Evolutionary conservation across 1,140 invertebrate species (phyloP).

Genomic region (Pseudomyrmex cubaensis): DNA sequence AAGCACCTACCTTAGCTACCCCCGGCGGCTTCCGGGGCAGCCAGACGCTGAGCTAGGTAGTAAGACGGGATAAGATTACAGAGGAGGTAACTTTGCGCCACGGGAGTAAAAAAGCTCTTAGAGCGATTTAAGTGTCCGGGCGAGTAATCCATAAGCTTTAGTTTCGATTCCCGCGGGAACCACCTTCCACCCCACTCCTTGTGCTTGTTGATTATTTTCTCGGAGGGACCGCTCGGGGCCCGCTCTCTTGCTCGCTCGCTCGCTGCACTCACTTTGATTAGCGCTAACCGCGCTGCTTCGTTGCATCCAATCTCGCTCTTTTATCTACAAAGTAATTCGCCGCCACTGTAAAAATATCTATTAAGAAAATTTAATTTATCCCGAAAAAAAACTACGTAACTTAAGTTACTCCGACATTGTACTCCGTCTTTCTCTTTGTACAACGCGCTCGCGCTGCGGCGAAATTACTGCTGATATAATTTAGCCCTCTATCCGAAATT

Average conservation of each 20-base stretch:
- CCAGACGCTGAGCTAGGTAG: slow-evolving; percentile 36
- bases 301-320: slow-evolving; percentile 47
- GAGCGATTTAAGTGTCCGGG: slow-evolving; percentile 56
- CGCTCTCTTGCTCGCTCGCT: background rate
- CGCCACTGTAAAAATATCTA: slow-evolving; percentile 12
- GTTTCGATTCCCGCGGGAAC: slow-evolving; percentile 50
- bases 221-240: slow-evolving; percentile 1
- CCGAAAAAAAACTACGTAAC: background rate
- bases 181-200: slow-evolving; percentile 4
- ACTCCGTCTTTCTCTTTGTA: background rate
- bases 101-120: slow-evolving; percentile 56
- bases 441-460: background rate
- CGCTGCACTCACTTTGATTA: slow-evolving; percentile 57
- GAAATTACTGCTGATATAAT: slow-evolving; percentile 15
- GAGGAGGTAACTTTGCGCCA: slow-evolving; percentile 47
- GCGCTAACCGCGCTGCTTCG: slow-evolving; percentile 5
- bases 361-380: background rate
- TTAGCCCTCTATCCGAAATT: slow-evolving; percentile 5
- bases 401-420: background rate
- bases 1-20: slow-evolving; percentile 34
- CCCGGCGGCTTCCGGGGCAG: slow-evolving; percentile 18
- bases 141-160: slow-evolving; percentile 60
- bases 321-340: slow-evolving; percentile 21
- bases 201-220: slow-evolving; percentile 59
- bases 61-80: slow-evolving; percentile 59